phyloP scores from a whole-genome alignment of 2,113 vertebrate species.

The Progne subis region DNA sequence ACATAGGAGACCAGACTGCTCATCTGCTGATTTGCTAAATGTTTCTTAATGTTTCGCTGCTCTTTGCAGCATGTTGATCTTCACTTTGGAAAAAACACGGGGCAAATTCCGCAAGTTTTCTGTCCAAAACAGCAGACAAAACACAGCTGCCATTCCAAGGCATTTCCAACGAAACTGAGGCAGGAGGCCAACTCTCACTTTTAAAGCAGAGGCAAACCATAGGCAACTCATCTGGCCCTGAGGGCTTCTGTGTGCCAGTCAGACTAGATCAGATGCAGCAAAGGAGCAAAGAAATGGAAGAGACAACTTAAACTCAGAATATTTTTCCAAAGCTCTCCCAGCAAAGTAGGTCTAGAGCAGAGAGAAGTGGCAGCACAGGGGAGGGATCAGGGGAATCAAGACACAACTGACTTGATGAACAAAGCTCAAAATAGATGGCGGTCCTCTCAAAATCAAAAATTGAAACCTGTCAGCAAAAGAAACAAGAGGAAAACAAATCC shows the following conservation, averaged over 20 bases:
- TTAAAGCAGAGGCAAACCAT: neutral
- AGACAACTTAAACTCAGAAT: slow-evolving; percentile 19
- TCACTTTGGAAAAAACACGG: neutral
- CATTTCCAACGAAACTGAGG: neutral
- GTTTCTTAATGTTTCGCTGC: neutral
- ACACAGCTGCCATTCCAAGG: slow-evolving; percentile 5
- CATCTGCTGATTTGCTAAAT: neutral
- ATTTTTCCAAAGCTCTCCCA: neutral
- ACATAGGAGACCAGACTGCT: neutral
- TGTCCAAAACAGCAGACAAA: neutral
- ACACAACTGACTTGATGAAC: neutral
- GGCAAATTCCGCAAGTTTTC: neutral
- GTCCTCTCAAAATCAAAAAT: neutral
- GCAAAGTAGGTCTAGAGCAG: neutral
- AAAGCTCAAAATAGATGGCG: neutral
- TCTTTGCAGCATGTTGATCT: neutral
- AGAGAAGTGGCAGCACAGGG: neutral
- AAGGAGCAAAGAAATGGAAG: neutral
- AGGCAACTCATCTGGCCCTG: neutral
- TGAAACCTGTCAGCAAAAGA: neutral
- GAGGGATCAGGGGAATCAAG: neutral
- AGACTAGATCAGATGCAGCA: slow-evolving; percentile 20
- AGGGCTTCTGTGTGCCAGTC: slow-evolving; percentile 36
- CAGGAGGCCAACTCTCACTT: neutral
- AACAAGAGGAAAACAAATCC: neutral